Evolutionary conservation across 2,113 vertebrate species (phyloP).

Genomic region (Neopipo cinnamomea): DNA sequence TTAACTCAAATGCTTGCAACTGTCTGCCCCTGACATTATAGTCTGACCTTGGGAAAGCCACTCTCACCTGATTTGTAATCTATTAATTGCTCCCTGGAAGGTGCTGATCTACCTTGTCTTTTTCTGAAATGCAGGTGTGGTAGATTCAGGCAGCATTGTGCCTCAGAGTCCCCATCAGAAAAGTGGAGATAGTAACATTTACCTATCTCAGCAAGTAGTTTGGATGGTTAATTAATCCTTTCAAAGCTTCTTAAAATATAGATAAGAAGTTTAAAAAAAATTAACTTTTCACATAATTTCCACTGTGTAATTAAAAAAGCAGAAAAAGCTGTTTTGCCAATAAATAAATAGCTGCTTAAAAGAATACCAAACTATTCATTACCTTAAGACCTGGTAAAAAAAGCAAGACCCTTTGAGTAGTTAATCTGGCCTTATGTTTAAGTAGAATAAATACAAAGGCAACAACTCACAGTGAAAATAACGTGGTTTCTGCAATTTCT

Average conservation of each 20-base stretch:
- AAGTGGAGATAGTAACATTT: not conserved
- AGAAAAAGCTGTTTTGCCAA: conserved; percentile 36
- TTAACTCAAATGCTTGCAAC: conserved; percentile 38
- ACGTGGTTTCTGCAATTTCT: not conserved
- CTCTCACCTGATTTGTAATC: not conserved
- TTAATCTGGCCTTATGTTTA: not conserved
- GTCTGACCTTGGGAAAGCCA: conserved; percentile 36
- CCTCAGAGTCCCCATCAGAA: not conserved
- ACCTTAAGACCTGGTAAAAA: not conserved
- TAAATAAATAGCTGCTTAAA: not conserved
- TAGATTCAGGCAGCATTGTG: not conserved
- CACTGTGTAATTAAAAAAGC: conserved; percentile 16
- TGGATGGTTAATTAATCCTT: conserved; percentile 50
- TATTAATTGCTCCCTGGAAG: not conserved
- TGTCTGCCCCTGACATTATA: not conserved
- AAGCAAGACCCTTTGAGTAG: not conserved
- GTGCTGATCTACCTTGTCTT: conserved; percentile 1
- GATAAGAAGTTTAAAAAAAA: conserved; percentile 1
- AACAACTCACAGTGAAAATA: not conserved
- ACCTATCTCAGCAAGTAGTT: conserved; percentile 19
- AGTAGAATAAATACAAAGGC: conserved; percentile 22
- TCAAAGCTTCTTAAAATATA: conserved; percentile 30
- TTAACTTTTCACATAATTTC: not conserved
- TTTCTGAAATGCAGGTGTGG: not conserved
- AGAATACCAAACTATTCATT: not conserved